Percentiles rank a stretch among this genome's conserved stretches.
Conservation (phyloP, 2,888 invertebrate genomes). For the Desoria tigrina region DNA sequence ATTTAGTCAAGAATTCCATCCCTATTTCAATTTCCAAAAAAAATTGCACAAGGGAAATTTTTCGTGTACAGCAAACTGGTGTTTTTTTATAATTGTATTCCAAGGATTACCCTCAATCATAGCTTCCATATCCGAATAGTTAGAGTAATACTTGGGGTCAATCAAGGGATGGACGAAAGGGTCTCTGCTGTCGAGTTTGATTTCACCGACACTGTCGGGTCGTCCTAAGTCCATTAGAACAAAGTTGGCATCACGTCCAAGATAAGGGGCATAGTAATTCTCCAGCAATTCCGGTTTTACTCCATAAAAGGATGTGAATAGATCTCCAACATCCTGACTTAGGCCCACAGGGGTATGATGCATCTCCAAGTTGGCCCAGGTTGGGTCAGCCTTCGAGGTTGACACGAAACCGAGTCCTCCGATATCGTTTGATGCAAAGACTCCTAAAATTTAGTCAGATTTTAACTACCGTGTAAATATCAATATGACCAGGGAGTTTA, state of each 20-base stretch:
- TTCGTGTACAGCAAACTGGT: too few species aligned
- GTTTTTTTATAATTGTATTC: too few species aligned
- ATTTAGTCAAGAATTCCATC: constrained; percentile 26
- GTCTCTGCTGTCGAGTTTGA: constrained; percentile 58
- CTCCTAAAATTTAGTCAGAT: constrained; percentile 10
- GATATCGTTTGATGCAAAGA: constrained; percentile 13
- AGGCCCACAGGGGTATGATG: constrained; percentile 13
- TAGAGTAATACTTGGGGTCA: constrained; percentile 59
- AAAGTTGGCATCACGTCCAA: constrained; percentile 23
- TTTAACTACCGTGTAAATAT: too few species aligned
- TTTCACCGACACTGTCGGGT: constrained; percentile 58
- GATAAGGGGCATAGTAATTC: constrained; percentile 1
- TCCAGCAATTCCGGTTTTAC: constrained; percentile 12
- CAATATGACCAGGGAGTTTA: too few species aligned
- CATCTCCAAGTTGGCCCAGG: constrained; percentile 16
- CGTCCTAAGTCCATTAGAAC: constrained; percentile 14
- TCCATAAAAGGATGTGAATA: constrained; percentile 4
- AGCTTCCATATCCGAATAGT: constrained; percentile 42
- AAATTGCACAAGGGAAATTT: neutral
- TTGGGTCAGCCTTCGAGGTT: constrained; percentile 2
- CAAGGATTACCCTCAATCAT: constrained; percentile 48
- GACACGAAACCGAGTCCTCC: constrained; percentile 11
- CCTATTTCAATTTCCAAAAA: too few species aligned
- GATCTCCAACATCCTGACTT: neutral
- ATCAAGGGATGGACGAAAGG: constrained; percentile 59